These are phyloP conservation scores for Drosophila mettleri DNA, from an alignment of 2,888 invertebrate genomes.

Conservation along the genomic window DNA sequence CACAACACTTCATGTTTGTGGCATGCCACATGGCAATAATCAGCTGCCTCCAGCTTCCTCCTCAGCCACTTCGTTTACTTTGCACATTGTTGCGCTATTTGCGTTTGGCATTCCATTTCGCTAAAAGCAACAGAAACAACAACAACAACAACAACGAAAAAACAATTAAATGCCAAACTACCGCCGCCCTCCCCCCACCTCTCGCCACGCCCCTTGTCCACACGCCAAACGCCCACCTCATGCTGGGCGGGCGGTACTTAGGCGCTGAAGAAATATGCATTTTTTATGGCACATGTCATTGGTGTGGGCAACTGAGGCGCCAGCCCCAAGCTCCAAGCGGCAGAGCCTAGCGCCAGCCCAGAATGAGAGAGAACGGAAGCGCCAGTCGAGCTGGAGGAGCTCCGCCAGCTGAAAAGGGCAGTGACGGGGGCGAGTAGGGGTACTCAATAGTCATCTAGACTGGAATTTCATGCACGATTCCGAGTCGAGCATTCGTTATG, in stretches of 20 bases:
- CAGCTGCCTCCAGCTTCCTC: neutral
- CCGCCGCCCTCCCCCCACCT: neutral
- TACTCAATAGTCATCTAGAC: constrained; percentile 27
- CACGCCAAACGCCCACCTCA: neutral
- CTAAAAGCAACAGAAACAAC: constrained; percentile 13
- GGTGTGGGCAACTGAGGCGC: constrained; percentile 35
- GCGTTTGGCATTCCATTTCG: constrained; percentile 73
- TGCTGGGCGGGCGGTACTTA: constrained; percentile 43
- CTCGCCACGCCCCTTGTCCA: constrained; percentile 1
- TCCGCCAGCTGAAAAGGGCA: too few species aligned
- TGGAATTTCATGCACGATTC: constrained; percentile 50
- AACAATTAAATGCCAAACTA: constrained; percentile 54
- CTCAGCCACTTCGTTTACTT: constrained; percentile 33
- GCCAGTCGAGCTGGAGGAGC: neutral
- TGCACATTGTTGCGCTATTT: constrained; percentile 75
- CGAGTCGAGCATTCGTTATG: constrained; percentile 18
- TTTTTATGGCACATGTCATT: constrained; percentile 62
- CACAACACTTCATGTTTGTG: constrained; percentile 14
- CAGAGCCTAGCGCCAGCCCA: constrained; percentile 35
- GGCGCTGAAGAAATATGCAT: constrained; percentile 40
- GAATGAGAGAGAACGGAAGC: neutral
- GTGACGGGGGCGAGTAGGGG: neutral
- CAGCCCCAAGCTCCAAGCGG: constrained; percentile 33
- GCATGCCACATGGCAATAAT: constrained; percentile 59
- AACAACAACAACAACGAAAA: constrained; percentile 24